These are phyloP conservation scores for Cuculus canorus DNA, from an alignment of 2,797 vertebrate species.

Conservation along the genomic window DNA sequence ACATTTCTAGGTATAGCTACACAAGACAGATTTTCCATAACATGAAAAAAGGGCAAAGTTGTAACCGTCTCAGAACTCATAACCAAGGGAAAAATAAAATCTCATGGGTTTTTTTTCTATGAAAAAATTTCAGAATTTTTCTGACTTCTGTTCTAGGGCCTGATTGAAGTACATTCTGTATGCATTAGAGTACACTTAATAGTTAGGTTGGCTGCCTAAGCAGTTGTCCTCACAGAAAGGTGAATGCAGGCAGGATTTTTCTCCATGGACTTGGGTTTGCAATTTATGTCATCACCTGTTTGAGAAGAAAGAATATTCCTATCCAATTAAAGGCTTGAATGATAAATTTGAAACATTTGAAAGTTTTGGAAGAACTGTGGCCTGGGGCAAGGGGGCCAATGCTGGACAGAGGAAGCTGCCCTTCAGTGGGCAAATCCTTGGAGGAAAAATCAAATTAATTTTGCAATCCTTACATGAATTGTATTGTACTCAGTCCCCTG, in stretches of 20 bases:
- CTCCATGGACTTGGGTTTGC: neutral
- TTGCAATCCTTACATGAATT: neutral
- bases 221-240: neutral
- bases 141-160: neutral
- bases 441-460: neutral
- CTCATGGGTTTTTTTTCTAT: neutral
- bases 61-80: neutral
- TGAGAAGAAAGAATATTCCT: neutral
- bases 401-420: neutral
- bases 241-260: neutral
- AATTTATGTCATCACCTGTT: neutral
- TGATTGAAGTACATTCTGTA: neutral
- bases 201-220: neutral
- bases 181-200: neutral
- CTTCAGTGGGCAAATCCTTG: neutral
- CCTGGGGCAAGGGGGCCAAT: fast-evolving
- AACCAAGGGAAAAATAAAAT: neutral
- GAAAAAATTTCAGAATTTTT: neutral
- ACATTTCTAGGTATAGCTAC: neutral
- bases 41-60: neutral
- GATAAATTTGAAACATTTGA: neutral
- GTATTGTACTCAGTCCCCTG: neutral
- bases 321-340: neutral
- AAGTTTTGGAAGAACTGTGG: neutral
- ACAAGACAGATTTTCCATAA: neutral